A percentile compares a stretch with the other conserved stretches of the same genome.
Evolutionary conservation across 2,113 vertebrate genomes (phyloP).

Genomic region (Tichodroma muraria): DNA sequence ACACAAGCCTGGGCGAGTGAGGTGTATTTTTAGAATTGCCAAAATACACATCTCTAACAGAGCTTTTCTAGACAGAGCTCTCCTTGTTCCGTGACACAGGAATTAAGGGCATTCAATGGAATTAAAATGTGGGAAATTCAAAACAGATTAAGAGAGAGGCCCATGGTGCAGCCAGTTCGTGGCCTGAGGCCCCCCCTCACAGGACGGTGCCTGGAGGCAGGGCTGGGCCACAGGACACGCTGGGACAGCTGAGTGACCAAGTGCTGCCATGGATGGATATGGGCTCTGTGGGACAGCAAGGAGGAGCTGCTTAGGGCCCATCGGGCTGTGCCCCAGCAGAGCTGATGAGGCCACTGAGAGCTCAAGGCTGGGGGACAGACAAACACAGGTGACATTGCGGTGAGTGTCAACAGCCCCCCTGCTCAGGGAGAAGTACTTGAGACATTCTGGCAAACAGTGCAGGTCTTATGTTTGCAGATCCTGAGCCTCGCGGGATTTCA

Average conservation of each 20-base stretch:
- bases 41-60: background rate
- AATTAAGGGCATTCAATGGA: background rate
- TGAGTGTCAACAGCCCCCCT: no score
- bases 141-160: background rate
- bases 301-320: background rate
- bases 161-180: rapidly evolving
- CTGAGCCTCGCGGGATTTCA: background rate
- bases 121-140: conserved; percentile 43
- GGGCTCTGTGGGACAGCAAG: background rate
- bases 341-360: rapidly evolving
- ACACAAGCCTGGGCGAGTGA: background rate
- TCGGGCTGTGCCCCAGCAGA: background rate
- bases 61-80: background rate
- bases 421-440: background rate
- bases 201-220: background rate
- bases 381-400: background rate
- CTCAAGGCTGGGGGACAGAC: background rate
- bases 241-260: background rate
- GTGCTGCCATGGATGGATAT: rapidly evolving
- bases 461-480: background rate
- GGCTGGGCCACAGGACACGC: background rate
- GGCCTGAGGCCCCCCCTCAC: background rate
- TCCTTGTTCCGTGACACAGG: background rate
- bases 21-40: conserved; percentile 55
- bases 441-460: background rate